phyloP scores from a whole-genome alignment of 2,113 vertebrate genomes.

The Tragulus kanchil region DNA sequence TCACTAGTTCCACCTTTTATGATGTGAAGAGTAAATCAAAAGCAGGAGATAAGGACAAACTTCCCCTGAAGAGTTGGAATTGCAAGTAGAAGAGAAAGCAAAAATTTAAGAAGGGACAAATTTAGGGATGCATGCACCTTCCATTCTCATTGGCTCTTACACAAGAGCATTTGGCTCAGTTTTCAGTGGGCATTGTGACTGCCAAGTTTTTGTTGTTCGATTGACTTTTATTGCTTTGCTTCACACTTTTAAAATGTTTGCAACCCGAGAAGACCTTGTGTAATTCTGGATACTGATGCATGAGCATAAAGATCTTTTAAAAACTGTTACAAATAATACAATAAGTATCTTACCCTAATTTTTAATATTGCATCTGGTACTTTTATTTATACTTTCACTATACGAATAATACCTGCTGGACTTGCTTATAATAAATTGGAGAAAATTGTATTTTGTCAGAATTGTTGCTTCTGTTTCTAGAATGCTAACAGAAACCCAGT shows the following conservation, averaged over 20 bases:
- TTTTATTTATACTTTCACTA: conserved; percentile 43
- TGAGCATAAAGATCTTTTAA: conserved; percentile 62
- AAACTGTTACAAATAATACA: conserved; percentile 70
- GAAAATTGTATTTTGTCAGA: conserved; percentile 43
- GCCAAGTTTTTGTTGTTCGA: conserved; percentile 74
- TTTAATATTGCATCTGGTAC: conserved; percentile 47
- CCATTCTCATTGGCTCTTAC: conserved; percentile 48
- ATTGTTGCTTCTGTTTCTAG: neutral
- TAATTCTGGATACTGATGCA: conserved; percentile 61
- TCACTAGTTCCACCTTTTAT: conserved; percentile 8
- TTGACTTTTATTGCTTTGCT: conserved; percentile 76
- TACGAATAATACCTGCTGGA: neutral
- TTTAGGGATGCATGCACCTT: neutral
- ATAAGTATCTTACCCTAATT: neutral
- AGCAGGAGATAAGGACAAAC: neutral
- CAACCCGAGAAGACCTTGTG: conserved; percentile 51
- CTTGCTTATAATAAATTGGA: conserved; percentile 51
- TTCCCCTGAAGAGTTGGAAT: neutral
- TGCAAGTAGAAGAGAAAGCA: conserved; percentile 50
- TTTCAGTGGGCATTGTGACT: conserved; percentile 36
- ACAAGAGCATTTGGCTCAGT: conserved; percentile 65
- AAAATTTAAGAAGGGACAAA: neutral
- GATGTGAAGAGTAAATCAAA: conserved; percentile 22
- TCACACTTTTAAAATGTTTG: conserved; percentile 75
- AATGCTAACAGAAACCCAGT: neutral